Conservation (phyloP, 1,140 invertebrate species). For the Platyura marginata region DNA sequence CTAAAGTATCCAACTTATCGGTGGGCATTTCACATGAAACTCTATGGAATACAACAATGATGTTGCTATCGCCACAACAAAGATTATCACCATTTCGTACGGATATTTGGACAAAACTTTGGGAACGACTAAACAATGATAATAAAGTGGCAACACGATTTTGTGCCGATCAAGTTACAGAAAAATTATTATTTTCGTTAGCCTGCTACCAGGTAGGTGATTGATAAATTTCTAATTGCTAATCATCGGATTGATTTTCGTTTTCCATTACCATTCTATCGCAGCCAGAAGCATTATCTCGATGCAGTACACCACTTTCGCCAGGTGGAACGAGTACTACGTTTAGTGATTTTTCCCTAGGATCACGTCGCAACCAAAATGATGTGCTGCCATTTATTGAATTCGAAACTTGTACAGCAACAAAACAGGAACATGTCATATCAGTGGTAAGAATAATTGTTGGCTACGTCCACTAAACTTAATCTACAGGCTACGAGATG, state of each 20-base stretch:
- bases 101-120: constrained; percentile 65
- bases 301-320: constrained; percentile 64
- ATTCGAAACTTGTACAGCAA: constrained; percentile 67
- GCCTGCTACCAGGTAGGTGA: constrained; percentile 71
- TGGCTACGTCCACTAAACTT: no score
- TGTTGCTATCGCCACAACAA: constrained; percentile 63
- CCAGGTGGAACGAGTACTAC: constrained; percentile 32
- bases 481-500: no score
- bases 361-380: constrained; percentile 18
- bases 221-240: no score
- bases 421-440: constrained; percentile 69
- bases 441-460: constrained; percentile 41
- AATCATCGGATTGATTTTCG: no score
- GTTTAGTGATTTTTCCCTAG: constrained; percentile 29
- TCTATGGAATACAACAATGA: constrained; percentile 60
- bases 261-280: no score
- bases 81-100: constrained; percentile 55
- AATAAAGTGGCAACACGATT: constrained; percentile 39
- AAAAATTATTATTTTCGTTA: constrained; percentile 55
- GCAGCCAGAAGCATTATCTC: constrained; percentile 65
- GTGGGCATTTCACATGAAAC: constrained; percentile 36
- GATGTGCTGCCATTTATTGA: constrained; percentile 57
- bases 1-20: constrained; percentile 15
- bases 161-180: constrained; percentile 44
- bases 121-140: constrained; percentile 40